Percentiles rank a stretch among this genome's conserved stretches.
Conservation (phyloP, 2,797 vertebrate species). For the Podargus strigoides region DNA sequence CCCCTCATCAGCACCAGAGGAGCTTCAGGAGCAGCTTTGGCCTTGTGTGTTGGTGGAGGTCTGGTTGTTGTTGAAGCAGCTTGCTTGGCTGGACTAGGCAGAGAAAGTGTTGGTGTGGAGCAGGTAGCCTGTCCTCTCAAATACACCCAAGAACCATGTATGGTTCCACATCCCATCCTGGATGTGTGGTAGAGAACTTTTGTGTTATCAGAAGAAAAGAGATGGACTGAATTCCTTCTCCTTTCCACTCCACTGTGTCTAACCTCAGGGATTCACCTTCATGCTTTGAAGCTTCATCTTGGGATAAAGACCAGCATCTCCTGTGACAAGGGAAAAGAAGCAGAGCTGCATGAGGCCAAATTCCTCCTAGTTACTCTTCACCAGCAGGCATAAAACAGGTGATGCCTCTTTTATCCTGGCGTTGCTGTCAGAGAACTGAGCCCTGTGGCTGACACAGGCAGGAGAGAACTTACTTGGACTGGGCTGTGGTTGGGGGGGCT, state of each 20-base stretch:
- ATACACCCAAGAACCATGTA: not conserved
- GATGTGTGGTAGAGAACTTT: rapidly evolving
- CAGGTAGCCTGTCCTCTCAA: not conserved
- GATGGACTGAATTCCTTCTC: not conserved
- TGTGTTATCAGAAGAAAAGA: not conserved
- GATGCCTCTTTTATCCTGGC: rapidly evolving
- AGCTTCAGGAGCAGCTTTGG: not conserved
- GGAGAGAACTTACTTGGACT: not conserved
- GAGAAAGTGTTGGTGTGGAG: not conserved
- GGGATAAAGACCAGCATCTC: not conserved
- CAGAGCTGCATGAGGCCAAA: not conserved
- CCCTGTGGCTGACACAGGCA: not conserved
- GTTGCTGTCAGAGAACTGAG: not conserved
- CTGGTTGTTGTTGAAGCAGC: not conserved
- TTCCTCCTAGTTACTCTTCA: not conserved
- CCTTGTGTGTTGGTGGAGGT: not conserved
- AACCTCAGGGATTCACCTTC: not conserved
- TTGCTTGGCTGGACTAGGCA: not conserved
- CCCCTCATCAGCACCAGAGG: not conserved
- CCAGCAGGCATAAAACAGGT: rapidly evolving
- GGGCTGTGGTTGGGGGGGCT: not conserved
- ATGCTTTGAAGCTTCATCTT: not conserved
- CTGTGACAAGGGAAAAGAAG: not conserved
- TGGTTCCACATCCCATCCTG: not conserved
- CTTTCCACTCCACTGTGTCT: not conserved